Evolutionary conservation across 2,113 vertebrate genomes (phyloP), one percentile per base, ranked within the genome.

Genomic region (Acrocephalus arundinaceus): DNA sequence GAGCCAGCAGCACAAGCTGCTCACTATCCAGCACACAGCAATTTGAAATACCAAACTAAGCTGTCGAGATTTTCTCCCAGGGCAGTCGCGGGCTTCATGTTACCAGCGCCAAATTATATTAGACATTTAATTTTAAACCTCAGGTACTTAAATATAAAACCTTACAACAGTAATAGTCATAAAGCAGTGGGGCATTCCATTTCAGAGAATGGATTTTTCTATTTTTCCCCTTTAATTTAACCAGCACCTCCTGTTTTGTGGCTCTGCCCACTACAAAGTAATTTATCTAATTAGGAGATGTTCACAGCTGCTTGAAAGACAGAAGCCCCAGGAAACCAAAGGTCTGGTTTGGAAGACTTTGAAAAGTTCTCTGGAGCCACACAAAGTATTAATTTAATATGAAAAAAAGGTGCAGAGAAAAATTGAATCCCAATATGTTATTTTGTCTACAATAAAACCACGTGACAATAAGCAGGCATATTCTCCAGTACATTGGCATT

Each of bases 101-200:
- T 97, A 96, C 96, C 94, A 46, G 90, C 11, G 72, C 97, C 97
- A 98, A 98, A 98, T 98, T 93, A 96, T 97, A 98, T 97, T 95
- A 98, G 98, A 98, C 97, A 96, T 97, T 98, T 98, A 97, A 98
- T 98, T 98, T 98, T 97, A 98, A 98, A 98, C 94, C 97, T 97
- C 97, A 96, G 97, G 97, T 97, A 97, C 97, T 98, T 97, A 97
- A 97, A 97, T 96, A 97, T 93, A 96, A 98, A 97, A 96, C 94
- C 96, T 97, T 96, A 90, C 96, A 92, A 96, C 96, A 95, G 96
- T 94, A 92, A 97, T 85, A 97, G 97, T 94, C 97, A 96, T 97
- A 97, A 97, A 98, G 97, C 98, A 97, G 97, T 96, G 93, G 97
- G 96, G 97, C 96, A 97, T 95, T 97, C 96, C 96, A 96, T 94